These are phyloP conservation scores for Pachypanchax playfairii DNA, from an alignment of 2,113 vertebrate genomes.

Conservation along the genomic window DNA sequence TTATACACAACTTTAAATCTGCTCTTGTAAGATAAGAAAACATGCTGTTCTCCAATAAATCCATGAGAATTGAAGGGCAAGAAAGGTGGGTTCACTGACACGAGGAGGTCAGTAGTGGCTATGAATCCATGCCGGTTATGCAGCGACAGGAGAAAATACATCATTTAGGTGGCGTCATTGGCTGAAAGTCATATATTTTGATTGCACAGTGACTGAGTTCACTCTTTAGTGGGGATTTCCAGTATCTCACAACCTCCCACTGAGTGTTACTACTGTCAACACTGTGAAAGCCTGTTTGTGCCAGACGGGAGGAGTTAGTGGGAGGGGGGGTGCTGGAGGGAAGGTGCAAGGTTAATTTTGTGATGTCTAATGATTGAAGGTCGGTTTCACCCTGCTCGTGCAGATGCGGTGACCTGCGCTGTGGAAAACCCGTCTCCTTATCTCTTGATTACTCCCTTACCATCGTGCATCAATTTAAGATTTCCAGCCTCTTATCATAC, in stretches of 20 bases:
- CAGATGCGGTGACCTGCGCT: conserved; percentile 49
- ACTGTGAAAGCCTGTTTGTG: conserved; percentile 58
- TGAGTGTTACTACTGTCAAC: conserved; percentile 71
- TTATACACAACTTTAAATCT: conserved; percentile 36
- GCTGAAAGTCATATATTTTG: conserved; percentile 19
- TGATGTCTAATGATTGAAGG: conserved; percentile 53
- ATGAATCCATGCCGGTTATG: conserved; percentile 22
- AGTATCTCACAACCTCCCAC: conserved; percentile 43
- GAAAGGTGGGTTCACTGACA: conserved; percentile 11
- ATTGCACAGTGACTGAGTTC: conserved; percentile 24
- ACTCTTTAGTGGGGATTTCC: conserved; percentile 28
- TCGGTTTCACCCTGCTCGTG: conserved; percentile 40
- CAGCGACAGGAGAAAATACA: conserved; percentile 1
- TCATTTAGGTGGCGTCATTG: background rate
- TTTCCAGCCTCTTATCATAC: conserved; percentile 23
- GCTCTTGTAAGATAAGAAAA: conserved; percentile 19
- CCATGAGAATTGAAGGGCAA: conserved; percentile 20
- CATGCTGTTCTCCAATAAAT: background rate
- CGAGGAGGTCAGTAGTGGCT: conserved; percentile 6
- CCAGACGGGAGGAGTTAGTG: conserved; percentile 14
- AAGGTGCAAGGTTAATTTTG: conserved; percentile 66
- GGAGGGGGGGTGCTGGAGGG: conserved; percentile 29
- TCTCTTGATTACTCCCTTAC: conserved; percentile 25
- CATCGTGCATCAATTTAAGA: conserved; percentile 23
- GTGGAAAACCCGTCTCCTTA: conserved; percentile 21